A percentile compares a stretch with the other conserved stretches of the same genome.
These are phyloP conservation scores for Sweltsa coloradensis DNA, from an alignment of 1,140 invertebrate genomes.

Conservation along the genomic window DNA sequence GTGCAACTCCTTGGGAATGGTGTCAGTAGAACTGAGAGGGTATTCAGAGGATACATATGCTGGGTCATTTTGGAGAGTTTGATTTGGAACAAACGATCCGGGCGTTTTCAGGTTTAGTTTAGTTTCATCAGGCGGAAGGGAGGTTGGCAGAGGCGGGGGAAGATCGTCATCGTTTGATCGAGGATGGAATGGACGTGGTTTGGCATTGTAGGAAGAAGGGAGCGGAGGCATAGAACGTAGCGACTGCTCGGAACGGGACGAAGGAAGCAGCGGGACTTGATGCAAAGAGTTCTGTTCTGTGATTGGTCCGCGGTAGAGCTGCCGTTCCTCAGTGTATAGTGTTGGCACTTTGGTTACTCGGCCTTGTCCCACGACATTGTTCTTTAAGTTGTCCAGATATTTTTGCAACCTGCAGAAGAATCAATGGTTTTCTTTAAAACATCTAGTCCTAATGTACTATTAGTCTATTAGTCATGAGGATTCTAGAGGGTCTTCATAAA, in stretches of 20 bases:
- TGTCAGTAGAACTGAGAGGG: no score
- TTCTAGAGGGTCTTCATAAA: no score
- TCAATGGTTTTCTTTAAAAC: conserved; percentile 6
- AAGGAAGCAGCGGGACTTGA: no score
- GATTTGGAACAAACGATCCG: conserved; percentile 1
- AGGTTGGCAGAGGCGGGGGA: conserved; percentile 1
- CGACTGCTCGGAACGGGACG: no score
- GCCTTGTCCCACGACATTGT: conserved; percentile 36
- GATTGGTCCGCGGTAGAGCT: background rate
- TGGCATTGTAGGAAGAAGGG: background rate
- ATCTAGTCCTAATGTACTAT: background rate
- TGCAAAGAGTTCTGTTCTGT: no score
- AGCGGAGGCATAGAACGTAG: conserved; percentile 3
- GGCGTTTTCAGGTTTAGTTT: conserved; percentile 1
- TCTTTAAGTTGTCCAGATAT: conserved; percentile 39
- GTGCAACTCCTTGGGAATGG: no score
- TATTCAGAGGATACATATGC: no score
- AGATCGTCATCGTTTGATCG: background rate
- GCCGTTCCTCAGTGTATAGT: background rate
- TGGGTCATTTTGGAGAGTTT: no score
- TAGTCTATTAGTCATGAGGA: no score
- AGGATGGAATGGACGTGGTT: conserved; percentile 1
- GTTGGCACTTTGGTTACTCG: conserved; percentile 30
- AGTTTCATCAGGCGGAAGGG: background rate
- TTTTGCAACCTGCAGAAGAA: conserved; percentile 28